Percentiles rank a stretch among this genome's conserved stretches.
phyloP scores from a whole-genome alignment of 2,888 invertebrate genomes.

The Trichacis sp. region DNA sequence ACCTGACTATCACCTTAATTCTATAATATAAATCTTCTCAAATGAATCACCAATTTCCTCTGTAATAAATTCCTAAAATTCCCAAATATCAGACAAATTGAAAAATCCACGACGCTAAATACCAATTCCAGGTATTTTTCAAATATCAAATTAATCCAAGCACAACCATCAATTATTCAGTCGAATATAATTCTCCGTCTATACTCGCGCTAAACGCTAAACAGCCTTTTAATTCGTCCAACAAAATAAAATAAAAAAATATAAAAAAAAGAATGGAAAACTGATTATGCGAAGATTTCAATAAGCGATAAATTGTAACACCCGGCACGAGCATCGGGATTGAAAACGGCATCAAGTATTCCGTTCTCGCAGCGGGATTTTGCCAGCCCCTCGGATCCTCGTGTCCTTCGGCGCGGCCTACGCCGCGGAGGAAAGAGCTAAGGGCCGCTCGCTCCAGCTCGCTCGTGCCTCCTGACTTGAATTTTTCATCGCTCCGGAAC shows the following conservation, averaged over 20 bases:
- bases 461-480: conserved; percentile 50
- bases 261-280: background rate
- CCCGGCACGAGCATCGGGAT: background rate
- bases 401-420: conserved; percentile 9
- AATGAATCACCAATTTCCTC: no score
- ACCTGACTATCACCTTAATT: no score
- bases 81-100: no score
- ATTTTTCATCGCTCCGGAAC: conserved; percentile 57
- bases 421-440: background rate
- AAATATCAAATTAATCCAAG: no score
- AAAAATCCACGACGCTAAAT: no score
- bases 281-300: background rate
- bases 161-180: no score
- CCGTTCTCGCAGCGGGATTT: conserved; percentile 49
- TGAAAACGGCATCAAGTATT: conserved; percentile 53
- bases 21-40: no score
- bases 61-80: no score
- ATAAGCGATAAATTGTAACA: background rate
- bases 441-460: no score
- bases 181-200: no score
- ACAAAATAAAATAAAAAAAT: no score
- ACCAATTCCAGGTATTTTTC: no score
- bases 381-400: conserved; percentile 27
- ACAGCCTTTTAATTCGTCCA: background rate
- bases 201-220: background rate